Conservation (phyloP, 2,113 vertebrate genomes). For the Vanacampus margaritifer region DNA sequence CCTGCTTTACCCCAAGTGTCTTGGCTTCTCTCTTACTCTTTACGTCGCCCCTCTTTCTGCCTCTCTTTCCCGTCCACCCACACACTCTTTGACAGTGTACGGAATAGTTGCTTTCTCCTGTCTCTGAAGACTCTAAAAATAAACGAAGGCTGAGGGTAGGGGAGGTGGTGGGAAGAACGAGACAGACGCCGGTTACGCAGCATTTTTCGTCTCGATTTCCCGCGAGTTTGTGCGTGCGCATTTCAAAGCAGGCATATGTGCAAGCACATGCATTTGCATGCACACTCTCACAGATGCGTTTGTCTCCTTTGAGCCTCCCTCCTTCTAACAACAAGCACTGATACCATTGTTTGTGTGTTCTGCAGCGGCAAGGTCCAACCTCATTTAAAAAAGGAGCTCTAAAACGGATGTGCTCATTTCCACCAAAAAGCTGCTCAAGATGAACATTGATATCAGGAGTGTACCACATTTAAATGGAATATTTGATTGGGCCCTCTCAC, state of each 20-base stretch:
- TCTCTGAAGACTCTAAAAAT: constrained; percentile 62
- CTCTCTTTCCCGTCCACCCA: constrained; percentile 37
- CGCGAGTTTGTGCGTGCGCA: neutral
- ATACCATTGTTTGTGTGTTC: constrained; percentile 6
- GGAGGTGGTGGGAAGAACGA: constrained; percentile 20
- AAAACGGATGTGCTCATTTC: constrained; percentile 11
- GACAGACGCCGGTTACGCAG: constrained; percentile 53
- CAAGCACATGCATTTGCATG: constrained; percentile 13
- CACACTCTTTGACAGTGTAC: constrained; percentile 55
- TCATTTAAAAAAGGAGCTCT: constrained; percentile 11
- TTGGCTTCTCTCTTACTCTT: constrained; percentile 40
- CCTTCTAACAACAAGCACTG: constrained; percentile 11
- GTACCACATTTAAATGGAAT: neutral
- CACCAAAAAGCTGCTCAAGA: neutral
- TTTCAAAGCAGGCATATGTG: constrained; percentile 26
- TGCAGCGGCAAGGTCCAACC: constrained; percentile 15
- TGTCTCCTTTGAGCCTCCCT: constrained; percentile 26
- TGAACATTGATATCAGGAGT: neutral
- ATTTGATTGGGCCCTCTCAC: neutral
- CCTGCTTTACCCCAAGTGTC: constrained; percentile 29
- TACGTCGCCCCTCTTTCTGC: constrained; percentile 14
- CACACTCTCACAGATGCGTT: neutral
- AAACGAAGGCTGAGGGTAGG: constrained; percentile 35
- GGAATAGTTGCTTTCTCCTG: constrained; percentile 55
- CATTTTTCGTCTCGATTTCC: constrained; percentile 49